These are phyloP conservation scores for Aleadryas rufinucha DNA, from an alignment of 2,113 vertebrate species.

Conservation along the genomic window DNA sequence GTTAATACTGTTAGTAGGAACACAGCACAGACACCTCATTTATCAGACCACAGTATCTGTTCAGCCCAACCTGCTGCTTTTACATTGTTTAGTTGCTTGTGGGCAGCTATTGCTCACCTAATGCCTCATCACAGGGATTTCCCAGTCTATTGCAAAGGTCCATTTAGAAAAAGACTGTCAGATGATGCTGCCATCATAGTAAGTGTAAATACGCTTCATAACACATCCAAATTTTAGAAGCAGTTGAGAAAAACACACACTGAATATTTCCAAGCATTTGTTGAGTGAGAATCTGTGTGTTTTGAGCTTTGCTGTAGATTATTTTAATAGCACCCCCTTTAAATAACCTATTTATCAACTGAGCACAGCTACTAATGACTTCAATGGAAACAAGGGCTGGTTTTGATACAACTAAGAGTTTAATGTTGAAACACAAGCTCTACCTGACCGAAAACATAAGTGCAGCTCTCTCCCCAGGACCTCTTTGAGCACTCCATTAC, in stretches of 20 bases:
- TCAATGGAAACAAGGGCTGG: background rate
- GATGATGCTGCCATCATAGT: background rate
- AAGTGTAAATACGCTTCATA: background rate
- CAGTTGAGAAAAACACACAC: background rate
- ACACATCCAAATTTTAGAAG: background rate
- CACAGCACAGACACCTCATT: accelerated
- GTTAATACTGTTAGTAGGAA: background rate
- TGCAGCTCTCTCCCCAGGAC: background rate
- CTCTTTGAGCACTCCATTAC: background rate
- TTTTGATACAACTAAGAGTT: background rate
- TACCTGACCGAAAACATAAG: background rate
- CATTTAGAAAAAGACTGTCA: background rate
- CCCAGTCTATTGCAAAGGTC: background rate
- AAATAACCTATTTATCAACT: background rate
- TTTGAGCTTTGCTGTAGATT: background rate
- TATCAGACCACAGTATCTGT: background rate
- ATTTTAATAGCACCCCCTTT: background rate
- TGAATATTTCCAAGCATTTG: background rate
- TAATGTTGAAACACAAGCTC: background rate
- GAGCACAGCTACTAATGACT: background rate
- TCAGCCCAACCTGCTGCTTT: background rate
- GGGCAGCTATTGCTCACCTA: background rate
- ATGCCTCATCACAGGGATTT: background rate
- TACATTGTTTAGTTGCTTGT: background rate
- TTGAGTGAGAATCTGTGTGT: background rate